Conservation (phyloP, 2,888 invertebrate genomes). For the Epirrita christyi region DNA sequence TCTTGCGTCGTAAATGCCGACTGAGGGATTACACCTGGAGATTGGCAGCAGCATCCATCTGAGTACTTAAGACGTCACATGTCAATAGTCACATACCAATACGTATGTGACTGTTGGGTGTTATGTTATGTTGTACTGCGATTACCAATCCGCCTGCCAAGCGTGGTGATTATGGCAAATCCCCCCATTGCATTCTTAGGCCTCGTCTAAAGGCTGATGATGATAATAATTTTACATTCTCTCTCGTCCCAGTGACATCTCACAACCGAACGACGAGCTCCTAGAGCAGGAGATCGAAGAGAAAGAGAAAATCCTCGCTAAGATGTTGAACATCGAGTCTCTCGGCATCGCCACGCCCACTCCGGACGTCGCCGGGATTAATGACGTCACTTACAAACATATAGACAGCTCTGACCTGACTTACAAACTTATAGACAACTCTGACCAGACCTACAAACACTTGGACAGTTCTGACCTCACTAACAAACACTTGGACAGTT, state of each 20-base stretch:
- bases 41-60: too few relatives aligned
- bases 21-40: too few relatives aligned
- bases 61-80: too few relatives aligned
- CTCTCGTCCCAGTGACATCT: conserved; percentile 66
- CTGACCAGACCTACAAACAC: conserved; percentile 3
- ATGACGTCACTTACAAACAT: conserved; percentile 16
- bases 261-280: conserved; percentile 86
- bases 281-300: conserved; percentile 89
- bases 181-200: too few relatives aligned
- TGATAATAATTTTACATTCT: background rate
- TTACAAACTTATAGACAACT: conserved; percentile 14
- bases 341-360: conserved; percentile 58
- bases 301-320: conserved; percentile 90
- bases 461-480: conserved; percentile 8
- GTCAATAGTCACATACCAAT: too few relatives aligned
- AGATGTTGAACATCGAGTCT: conserved; percentile 86
- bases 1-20: too few relatives aligned
- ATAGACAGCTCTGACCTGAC: conserved; percentile 8
- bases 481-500: conserved; percentile 19
- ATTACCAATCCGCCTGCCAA: too few relatives aligned
- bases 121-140: too few relatives aligned
- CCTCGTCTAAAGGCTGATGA: too few relatives aligned
- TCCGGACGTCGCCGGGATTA: conserved; percentile 7
- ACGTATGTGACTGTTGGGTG: too few relatives aligned
- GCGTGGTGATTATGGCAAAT: too few relatives aligned